Percentiles rank a stretch among this genome's conserved stretches.
Conservation (phyloP, 64 coral and sea anemone species). For the Stichodactyla mertensii region DNA sequence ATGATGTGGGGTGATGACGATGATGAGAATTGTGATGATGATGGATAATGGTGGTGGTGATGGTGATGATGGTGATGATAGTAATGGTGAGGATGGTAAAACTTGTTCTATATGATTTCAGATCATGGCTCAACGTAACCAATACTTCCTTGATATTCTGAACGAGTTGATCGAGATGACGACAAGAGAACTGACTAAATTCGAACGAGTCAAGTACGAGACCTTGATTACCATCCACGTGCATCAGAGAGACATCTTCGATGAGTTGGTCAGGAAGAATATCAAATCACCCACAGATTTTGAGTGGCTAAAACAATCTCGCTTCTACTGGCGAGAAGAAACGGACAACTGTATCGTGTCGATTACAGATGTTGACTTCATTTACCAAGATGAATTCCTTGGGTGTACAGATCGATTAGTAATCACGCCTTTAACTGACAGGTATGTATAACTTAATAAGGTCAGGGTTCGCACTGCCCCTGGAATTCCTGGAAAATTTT, state of each 20-base stretch:
- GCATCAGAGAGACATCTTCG: conserved; percentile 96
- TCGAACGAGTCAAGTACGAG: conserved; percentile 86
- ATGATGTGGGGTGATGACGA: not conserved
- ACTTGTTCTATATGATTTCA: conserved; percentile 13
- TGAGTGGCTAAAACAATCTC: conserved; percentile 98
- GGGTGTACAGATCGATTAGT: conserved; percentile 97
- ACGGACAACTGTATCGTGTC: conserved; percentile 93
- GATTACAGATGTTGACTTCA: conserved; percentile 96
- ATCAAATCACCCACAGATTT: conserved; percentile 91
- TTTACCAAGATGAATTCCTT: conserved; percentile 96
- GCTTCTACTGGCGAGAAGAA: conserved; percentile 95
- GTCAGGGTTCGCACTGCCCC: too few species aligned
- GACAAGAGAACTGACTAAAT: conserved; percentile 89
- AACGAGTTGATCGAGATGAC: conserved; percentile 97
- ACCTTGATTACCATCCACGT: conserved; percentile 95
- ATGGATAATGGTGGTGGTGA: not conserved
- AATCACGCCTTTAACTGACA: conserved; percentile 95
- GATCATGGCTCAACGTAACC: conserved; percentile 94
- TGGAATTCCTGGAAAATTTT: too few species aligned
- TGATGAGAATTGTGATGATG: not conserved
- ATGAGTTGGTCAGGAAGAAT: conserved; percentile 86
- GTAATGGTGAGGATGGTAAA: too few species aligned
- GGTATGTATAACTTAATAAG: not conserved
- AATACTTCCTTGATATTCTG: conserved; percentile 89
- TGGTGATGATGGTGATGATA: not conserved